These are phyloP conservation scores for Serinus canaria DNA, from an alignment of 2,113 vertebrate species.

Conservation along the genomic window DNA sequence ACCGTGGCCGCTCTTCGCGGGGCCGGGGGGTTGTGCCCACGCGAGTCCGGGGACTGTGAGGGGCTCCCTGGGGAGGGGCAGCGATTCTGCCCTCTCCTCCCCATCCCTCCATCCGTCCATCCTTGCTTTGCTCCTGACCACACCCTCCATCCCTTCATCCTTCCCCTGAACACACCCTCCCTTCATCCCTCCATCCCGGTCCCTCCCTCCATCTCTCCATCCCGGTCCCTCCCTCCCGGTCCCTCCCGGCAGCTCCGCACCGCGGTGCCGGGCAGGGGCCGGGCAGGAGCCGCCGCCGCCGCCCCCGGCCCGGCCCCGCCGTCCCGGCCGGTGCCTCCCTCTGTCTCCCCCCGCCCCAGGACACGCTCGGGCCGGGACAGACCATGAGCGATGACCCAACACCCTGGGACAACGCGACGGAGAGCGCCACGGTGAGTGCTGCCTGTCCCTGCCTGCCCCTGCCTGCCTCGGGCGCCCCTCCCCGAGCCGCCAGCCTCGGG, in stretches of 20 bases:
- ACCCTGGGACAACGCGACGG: slow-evolving; percentile 87
- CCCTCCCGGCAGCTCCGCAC: slow-evolving; percentile 29
- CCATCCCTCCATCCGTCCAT: neutral
- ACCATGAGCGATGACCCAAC: slow-evolving; percentile 92
- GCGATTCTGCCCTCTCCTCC: neutral
- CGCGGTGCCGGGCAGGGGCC: slow-evolving; percentile 35
- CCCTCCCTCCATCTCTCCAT: slow-evolving; percentile 1
- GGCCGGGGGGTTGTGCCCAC: neutral
- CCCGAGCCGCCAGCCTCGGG: neutral
- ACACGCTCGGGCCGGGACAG: slow-evolving; percentile 76
- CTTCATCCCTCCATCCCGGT: neutral
- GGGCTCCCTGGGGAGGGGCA: neutral
- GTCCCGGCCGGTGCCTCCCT: neutral
- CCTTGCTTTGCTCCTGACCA: neutral
- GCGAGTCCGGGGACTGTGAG: neutral
- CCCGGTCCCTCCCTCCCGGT: slow-evolving; percentile 19
- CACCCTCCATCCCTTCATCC: neutral
- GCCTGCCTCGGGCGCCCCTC: neutral
- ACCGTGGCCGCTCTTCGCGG: neutral
- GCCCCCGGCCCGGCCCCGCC: neutral
- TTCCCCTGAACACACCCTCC: slow-evolving; percentile 1
- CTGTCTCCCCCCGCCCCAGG: slow-evolving; percentile 52
- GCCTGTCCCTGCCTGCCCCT: neutral
- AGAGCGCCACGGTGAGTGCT: slow-evolving; percentile 84
- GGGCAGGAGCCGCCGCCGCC: neutral